Evolutionary conservation across 2,888 invertebrate genomes (phyloP), one percentile per base, ranked within the genome.

Genomic region (Trachelus tabidus): DNA sequence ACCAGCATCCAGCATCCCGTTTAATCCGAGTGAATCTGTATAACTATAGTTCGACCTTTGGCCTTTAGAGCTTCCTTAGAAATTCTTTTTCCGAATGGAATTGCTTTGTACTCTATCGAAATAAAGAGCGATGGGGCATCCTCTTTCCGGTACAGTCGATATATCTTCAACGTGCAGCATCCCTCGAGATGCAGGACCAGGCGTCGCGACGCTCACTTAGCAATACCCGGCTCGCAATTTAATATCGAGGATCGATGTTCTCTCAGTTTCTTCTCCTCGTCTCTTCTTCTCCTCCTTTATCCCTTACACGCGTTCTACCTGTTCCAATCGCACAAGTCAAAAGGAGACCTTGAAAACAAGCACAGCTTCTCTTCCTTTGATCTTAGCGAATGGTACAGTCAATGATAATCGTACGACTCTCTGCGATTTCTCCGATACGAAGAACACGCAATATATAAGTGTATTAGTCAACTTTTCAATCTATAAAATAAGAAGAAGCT

Each of bases 21-120:
- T 56, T 56, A 56, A 56, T 56, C 9, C 56, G 23, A 56, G 23
- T 56, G 9, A 23, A 56, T 6, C 56, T 56, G 6, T 23, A 56
- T 23, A 15, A 6, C 40, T 15, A 2, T 40, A 40, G 56, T 74
- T 81, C 76, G 79, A 76, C 79, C 68, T 79, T 56, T 81, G 56
- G 71, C 73, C 73, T 71, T 56, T 9, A 2, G 23, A 0, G 56
- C 56, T 56, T 9, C 56, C 23, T 56, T 56, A 56, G 56, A 56
- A 56, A 56, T 56, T 56, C 56, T 56, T 56, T 56, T 15, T 56
- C 23, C 56, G 56, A 56, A 56, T 56, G 56, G 23, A 56, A 56
- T 56, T 15, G 56, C 56, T 56, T 56, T 56, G 56, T 56, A 9
- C 71, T 33, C 33, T 23, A 4, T 34, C 71, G 71, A 71, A 71